A percentile compares a stretch with the other conserved stretches of the same genome.
Evolutionary conservation across 2,888 invertebrate genomes (phyloP).

Genomic region (Ceratothoa steindachneri): DNA sequence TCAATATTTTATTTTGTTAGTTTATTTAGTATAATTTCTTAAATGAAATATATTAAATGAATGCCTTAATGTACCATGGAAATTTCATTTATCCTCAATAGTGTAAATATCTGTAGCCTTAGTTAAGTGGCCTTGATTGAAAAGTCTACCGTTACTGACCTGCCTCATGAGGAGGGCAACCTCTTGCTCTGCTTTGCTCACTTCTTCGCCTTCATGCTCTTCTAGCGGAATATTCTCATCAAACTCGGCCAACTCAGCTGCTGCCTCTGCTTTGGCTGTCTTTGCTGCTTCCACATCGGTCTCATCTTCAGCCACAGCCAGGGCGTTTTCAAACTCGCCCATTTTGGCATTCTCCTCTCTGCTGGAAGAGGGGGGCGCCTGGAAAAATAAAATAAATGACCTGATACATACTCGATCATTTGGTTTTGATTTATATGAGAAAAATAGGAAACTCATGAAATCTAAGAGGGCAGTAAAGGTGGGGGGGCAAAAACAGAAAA

Average conservation of each 20-base stretch:
- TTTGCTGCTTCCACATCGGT: constrained; percentile 86
- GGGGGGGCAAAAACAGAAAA: too few species aligned
- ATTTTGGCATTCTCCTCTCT: constrained; percentile 28
- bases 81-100: too few species aligned
- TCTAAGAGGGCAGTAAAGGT: too few species aligned
- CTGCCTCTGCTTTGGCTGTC: constrained; percentile 82
- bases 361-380: neutral
- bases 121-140: too few species aligned
- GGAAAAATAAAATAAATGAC: neutral
- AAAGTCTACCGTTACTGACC: too few species aligned
- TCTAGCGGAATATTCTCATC: constrained; percentile 89
- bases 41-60: too few species aligned
- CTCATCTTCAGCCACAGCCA: constrained; percentile 91
- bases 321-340: constrained; percentile 63
- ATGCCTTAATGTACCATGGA: too few species aligned
- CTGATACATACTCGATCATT: neutral
- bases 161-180: constrained; percentile 65
- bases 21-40: too few species aligned
- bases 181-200: constrained; percentile 65
- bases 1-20: too few species aligned
- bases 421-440: neutral
- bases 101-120: too few species aligned
- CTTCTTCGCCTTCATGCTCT: constrained; percentile 57
- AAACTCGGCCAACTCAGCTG: constrained; percentile 87
- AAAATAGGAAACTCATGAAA: too few species aligned